Evolutionary conservation across 2,797 vertebrate genomes (phyloP).

Genomic region (Mionectes olivaceus): DNA sequence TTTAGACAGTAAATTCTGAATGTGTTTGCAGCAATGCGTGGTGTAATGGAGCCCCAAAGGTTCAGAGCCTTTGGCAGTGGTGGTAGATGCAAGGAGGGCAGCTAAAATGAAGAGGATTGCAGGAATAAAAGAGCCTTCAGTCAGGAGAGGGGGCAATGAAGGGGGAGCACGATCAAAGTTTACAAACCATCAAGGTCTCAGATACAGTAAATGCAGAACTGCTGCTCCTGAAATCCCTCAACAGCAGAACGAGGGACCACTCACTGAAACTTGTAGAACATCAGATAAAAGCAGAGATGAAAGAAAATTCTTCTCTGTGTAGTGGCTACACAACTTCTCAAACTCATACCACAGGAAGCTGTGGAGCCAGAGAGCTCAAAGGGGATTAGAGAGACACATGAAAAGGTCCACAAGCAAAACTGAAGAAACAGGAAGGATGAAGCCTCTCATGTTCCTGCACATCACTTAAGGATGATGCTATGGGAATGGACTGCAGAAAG

Average conservation of each 20-base stretch:
- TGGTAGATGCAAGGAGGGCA: background rate
- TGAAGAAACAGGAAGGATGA: background rate
- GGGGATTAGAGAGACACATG: conserved; percentile 18
- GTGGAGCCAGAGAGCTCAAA: conserved; percentile 20
- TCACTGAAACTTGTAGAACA: background rate
- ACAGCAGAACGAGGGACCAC: background rate
- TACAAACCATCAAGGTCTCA: background rate
- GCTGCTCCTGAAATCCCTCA: conserved; percentile 6
- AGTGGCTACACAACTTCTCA: conserved; percentile 27
- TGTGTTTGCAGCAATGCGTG: background rate
- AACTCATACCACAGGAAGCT: conserved; percentile 33
- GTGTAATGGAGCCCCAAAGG: background rate
- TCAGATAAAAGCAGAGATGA: conserved; percentile 58
- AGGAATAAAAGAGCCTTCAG: background rate
- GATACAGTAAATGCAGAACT: background rate
- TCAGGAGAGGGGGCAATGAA: background rate
- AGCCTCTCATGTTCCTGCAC: background rate
- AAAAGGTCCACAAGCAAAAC: background rate
- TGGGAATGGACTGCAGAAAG: background rate
- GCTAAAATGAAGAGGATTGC: background rate
- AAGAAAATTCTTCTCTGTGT: conserved; percentile 44
- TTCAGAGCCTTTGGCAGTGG: background rate
- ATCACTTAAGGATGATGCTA: background rate
- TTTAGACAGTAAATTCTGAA: background rate
- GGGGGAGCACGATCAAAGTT: background rate